Evolutionary conservation across 2,113 vertebrate species (phyloP).

Genomic region (Pyrgilauda ruficollis): DNA sequence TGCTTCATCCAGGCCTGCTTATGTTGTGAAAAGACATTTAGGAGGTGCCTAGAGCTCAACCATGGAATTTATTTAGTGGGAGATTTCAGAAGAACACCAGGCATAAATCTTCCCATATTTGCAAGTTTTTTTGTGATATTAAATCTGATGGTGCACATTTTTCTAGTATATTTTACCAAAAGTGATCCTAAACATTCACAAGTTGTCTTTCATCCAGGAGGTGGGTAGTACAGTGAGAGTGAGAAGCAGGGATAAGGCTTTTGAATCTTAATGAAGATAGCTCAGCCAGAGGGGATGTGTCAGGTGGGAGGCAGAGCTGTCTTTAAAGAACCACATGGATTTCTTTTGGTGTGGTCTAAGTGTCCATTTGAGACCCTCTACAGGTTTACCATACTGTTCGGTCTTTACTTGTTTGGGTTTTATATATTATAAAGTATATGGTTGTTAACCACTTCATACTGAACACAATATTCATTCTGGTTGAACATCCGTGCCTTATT

Average conservation of each 20-base stretch:
- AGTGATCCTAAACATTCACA: background rate
- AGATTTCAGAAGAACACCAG: background rate
- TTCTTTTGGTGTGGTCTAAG: background rate
- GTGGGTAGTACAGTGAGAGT: background rate
- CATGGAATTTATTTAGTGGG: background rate
- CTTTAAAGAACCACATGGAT: background rate
- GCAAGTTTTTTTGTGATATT: background rate
- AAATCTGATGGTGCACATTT: background rate
- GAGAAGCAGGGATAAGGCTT: background rate
- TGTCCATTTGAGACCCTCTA: background rate
- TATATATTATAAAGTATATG: background rate
- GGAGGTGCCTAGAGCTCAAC: background rate
- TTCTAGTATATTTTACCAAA: background rate
- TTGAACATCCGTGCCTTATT: background rate
- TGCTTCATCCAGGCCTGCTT: background rate
- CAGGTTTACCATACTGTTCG: rapidly evolving
- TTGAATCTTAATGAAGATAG: background rate
- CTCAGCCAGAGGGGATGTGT: background rate
- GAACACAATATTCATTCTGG: background rate
- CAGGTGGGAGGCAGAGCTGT: background rate
- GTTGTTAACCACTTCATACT: background rate
- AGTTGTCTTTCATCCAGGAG: background rate
- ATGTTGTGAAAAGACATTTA: background rate
- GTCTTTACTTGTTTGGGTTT: background rate
- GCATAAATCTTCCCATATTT: background rate